Base-by-base conservation (phyloP, 2,113 vertebrate species). In the Uropsilus gracilis region DNA sequence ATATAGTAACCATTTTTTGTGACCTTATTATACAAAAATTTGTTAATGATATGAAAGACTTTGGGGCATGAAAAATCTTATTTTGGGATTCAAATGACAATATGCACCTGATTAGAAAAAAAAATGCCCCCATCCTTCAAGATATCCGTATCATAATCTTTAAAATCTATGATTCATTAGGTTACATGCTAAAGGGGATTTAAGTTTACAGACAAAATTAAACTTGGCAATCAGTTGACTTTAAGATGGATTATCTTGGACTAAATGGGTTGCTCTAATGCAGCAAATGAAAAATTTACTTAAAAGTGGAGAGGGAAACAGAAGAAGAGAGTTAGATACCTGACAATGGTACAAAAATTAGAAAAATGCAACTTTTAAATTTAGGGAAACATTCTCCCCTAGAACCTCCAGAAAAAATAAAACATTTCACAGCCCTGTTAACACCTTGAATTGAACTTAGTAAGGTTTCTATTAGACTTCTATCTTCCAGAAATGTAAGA, bases 181-280 rank as follows among this genome's bases (percentile, higher is more conserved):
- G 24, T 64, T 88, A 9, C 1, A 20, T 39, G 66, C 18, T 28
- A 64, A 80, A 76, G 37, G 18, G n/a, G 37, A 77, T 55, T 78
- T 87, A 18, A 75, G 10, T 5, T 97, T 91, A 8, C 39, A 64
- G 17, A 66, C n/a, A 32, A 46, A 91, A 72, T 81, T 95, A 76
- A 83, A 22, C 8, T 44, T 46, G 10, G 34, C 57, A 44, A 77
- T 59, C n/a, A 76, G 8, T 32, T 89, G 53, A 50, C 26, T 59
- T 77, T 89, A 71, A 86, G 9, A 75, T 30, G 76, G 5, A 42
- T 87, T 69, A 50, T 84, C 18, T 24, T 84, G 26, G 61, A 28
- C 77, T 69, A n/a, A 24, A 20, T 75, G 14, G 2, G 16, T 71
- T 39, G 32, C 11, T 1, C 63, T 50, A 53, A 44, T 30, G 24